phyloP scores from a whole-genome alignment of 1,140 invertebrate species.

The Drosophila pandora region DNA sequence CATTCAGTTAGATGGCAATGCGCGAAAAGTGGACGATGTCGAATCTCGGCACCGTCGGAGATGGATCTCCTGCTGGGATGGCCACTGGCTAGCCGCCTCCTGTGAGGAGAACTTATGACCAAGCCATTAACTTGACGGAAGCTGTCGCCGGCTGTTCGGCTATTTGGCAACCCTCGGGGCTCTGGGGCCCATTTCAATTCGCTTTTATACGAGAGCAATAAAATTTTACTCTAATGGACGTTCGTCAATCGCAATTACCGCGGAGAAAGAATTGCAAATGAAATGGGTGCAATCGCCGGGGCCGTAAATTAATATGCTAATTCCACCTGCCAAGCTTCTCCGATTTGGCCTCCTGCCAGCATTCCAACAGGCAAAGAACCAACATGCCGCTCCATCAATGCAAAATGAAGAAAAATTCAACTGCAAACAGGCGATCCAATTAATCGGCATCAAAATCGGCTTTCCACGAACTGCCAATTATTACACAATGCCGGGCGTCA shows the following conservation, averaged over 20 bases:
- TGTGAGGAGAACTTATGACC: slow-evolving; percentile 33
- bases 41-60: slow-evolving; percentile 8
- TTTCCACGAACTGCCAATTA: slow-evolving; percentile 79
- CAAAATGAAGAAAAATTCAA: neutral
- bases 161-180: slow-evolving; percentile 12
- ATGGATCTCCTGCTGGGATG: slow-evolving; percentile 46
- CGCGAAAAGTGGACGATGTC: slow-evolving; percentile 5
- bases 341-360: slow-evolving; percentile 4
- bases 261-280: slow-evolving; percentile 44
- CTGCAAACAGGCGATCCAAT: slow-evolving; percentile 55
- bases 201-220: slow-evolving; percentile 67
- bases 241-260: slow-evolving; percentile 57
- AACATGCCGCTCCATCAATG: neutral
- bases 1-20: neutral
- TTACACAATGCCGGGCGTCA: slow-evolving; percentile 78
- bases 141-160: slow-evolving; percentile 47
- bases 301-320: slow-evolving; percentile 78
- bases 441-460: slow-evolving; percentile 72
- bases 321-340: slow-evolving; percentile 40
- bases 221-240: slow-evolving; percentile 61
- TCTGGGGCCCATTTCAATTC: slow-evolving; percentile 59
- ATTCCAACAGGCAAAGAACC: slow-evolving; percentile 21
- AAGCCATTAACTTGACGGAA: slow-evolving; percentile 69
- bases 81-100: slow-evolving; percentile 9
- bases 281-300: slow-evolving; percentile 58